A percentile compares a stretch with the other conserved stretches of the same genome.
phyloP scores from a whole-genome alignment of 2,797 vertebrate species.

The Steatocranus sp. region DNA sequence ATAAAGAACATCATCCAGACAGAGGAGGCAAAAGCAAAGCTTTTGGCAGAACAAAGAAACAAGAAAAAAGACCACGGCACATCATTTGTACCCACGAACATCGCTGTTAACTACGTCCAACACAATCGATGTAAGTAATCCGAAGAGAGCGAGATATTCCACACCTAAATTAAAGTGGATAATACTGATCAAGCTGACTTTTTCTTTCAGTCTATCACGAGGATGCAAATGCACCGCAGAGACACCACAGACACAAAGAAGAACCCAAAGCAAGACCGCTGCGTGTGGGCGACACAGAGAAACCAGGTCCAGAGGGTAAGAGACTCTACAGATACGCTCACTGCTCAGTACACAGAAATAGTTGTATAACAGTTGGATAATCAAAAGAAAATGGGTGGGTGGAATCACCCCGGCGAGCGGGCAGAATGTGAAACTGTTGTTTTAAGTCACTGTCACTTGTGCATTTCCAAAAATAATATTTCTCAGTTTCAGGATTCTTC shows the following conservation, averaged over 20 bases:
- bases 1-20: conserved; percentile 97
- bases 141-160: not conserved
- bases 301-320: conserved; percentile 90
- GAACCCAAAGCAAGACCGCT: conserved; percentile 92
- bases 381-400: not conserved
- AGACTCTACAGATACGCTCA: not conserved
- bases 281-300: conserved; percentile 94
- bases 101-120: conserved; percentile 97
- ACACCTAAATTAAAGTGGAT: not conserved
- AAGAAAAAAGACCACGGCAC: conserved; percentile 96
- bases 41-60: conserved; percentile 94
- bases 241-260: conserved; percentile 88
- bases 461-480: not conserved
- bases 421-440: not conserved
- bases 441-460: not conserved
- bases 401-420: not conserved
- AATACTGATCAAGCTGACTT: not conserved
- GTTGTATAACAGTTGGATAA: not conserved
- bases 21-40: conserved; percentile 94
- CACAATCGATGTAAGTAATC: conserved; percentile 93
- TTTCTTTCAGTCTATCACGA: conserved; percentile 87
- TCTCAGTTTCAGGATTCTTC: not conserved
- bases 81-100: conserved; percentile 97
- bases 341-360: not conserved
- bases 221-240: conserved; percentile 88